These are phyloP conservation scores for Glandiceps talaboti DNA, from an alignment of 53 echinoderm and acorn worm species.

Conservation along the genomic window DNA sequence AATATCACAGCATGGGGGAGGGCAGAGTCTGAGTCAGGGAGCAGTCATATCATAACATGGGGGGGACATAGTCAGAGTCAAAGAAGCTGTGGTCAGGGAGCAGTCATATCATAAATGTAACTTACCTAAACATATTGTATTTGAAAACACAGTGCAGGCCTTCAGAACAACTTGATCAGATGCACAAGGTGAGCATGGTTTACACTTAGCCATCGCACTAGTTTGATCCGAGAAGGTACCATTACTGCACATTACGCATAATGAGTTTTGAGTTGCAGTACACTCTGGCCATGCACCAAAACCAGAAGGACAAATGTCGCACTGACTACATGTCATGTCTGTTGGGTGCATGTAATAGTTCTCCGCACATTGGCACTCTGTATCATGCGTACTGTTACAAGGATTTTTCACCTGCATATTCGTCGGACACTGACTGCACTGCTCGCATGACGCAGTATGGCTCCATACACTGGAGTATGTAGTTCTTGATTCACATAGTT, in stretches of 20 bases:
- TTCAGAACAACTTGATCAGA: slow-evolving; percentile 31
- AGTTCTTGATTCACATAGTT: slow-evolving; percentile 29
- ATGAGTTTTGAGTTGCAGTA: slow-evolving; percentile 34
- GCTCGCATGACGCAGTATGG: slow-evolving; percentile 31
- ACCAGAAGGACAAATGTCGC: slow-evolving; percentile 78
- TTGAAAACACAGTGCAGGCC: slow-evolving; percentile 44
- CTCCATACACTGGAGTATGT: slow-evolving; percentile 45
- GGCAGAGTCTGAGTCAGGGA: too few species aligned
- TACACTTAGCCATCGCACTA: slow-evolving; percentile 55
- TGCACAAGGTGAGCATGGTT: slow-evolving; percentile 44
- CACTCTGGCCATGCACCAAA: slow-evolving; percentile 62
- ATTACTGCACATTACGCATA: slow-evolving; percentile 42
- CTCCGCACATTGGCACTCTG: slow-evolving; percentile 46
- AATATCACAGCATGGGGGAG: too few species aligned
- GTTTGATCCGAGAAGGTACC: slow-evolving; percentile 65
- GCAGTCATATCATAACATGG: too few species aligned
- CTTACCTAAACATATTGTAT: slow-evolving; percentile 70
- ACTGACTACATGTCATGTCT: slow-evolving; percentile 54
- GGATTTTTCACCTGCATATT: slow-evolving; percentile 31
- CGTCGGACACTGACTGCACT: slow-evolving; percentile 37
- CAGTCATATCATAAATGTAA: neutral
- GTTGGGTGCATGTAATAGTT: slow-evolving; percentile 33
- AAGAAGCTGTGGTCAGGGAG: too few species aligned
- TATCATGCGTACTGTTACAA: slow-evolving; percentile 55
- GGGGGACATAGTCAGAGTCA: too few species aligned